phyloP scores from a whole-genome alignment of 2,797 vertebrate species.

The Leuciscus waleckii region DNA sequence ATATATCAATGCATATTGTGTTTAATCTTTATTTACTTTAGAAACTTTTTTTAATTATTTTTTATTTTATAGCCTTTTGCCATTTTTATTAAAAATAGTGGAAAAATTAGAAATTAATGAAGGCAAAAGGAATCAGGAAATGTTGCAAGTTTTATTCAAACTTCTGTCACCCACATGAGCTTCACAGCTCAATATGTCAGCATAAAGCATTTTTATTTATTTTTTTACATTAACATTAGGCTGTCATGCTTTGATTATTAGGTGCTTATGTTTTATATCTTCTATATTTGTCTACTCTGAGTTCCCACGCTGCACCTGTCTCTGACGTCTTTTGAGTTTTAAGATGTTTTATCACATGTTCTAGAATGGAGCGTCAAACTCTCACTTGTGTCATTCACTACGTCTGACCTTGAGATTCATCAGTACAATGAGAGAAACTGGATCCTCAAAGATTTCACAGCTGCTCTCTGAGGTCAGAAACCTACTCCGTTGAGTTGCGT shows the following conservation, averaged over 20 bases:
- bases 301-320: background rate
- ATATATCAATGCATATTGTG: background rate
- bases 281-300: background rate
- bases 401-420: constrained; percentile 49
- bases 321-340: background rate
- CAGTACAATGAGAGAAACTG: constrained; percentile 47
- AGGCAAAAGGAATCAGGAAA: background rate
- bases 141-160: background rate
- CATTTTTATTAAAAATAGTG: background rate
- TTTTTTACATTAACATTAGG: background rate
- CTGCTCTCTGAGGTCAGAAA: constrained; percentile 44
- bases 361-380: background rate
- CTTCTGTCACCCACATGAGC: background rate
- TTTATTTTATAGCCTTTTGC: background rate
- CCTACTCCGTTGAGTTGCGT: constrained; percentile 46
- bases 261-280: background rate
- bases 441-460: constrained; percentile 49
- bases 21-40: background rate
- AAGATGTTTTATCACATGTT: background rate
- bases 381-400: constrained; percentile 12
- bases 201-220: background rate
- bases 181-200: background rate
- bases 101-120: background rate
- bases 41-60: background rate
- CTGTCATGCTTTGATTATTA: background rate